These are phyloP conservation scores for Lamellibrachia columna DNA, from an alignment of 2,888 invertebrate species.

Conservation along the genomic window DNA sequence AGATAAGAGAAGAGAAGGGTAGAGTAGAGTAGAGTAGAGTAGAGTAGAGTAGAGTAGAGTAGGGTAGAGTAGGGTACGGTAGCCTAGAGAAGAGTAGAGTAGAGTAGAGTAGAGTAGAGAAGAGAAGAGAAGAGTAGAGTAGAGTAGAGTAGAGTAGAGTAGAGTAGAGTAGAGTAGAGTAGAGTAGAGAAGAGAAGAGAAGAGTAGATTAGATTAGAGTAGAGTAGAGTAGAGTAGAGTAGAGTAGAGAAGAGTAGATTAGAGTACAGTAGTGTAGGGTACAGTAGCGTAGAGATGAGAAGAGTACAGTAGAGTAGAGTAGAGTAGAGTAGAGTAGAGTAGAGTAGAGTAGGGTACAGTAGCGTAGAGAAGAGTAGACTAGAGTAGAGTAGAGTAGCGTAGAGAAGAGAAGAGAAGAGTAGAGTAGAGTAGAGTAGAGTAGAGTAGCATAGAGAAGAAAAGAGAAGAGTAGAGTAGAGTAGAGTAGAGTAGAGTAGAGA, in stretches of 20 bases:
- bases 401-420: slow-evolving; percentile 19
- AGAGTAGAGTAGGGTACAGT: slow-evolving; percentile 20
- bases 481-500: neutral
- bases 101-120: slow-evolving; percentile 18
- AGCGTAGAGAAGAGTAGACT: too few species aligned
- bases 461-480: neutral
- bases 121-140: slow-evolving; percentile 21
- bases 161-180: neutral
- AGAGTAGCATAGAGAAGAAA: too few species aligned
- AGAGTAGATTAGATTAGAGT: neutral
- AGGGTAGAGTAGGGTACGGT: neutral
- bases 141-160: slow-evolving; percentile 22
- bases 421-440: neutral
- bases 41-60: neutral
- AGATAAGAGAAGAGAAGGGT: too few species aligned
- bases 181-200: slow-evolving; percentile 8
- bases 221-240: too few species aligned
- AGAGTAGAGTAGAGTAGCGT: too few species aligned
- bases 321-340: slow-evolving; percentile 18
- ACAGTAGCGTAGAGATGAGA: neutral
- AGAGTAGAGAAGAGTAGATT: too few species aligned
- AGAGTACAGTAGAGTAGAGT: slow-evolving; percentile 18
- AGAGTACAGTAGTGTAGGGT: slow-evolving; percentile 1
- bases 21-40: neutral
- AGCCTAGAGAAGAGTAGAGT: too few species aligned